These are phyloP conservation scores for Ligdia adustata DNA, from an alignment of 2,888 invertebrate species.

Conservation along the genomic window DNA sequence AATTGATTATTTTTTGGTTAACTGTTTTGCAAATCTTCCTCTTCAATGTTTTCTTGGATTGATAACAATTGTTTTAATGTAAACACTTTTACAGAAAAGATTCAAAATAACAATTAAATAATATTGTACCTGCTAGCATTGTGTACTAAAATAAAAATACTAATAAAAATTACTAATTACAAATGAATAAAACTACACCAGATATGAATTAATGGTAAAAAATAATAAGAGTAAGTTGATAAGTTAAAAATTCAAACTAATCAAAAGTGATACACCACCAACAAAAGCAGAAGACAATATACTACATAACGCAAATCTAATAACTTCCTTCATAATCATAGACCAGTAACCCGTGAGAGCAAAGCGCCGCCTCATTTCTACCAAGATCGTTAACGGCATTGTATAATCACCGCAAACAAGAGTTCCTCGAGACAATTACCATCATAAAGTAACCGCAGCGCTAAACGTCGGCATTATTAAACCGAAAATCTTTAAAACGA, in stretches of 20 bases:
- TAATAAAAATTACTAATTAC: neutral
- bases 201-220: neutral
- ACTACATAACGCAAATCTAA: neutral
- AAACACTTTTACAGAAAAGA: too few relatives aligned
- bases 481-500: conserved; percentile 35
- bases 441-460: conserved; percentile 35
- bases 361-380: conserved; percentile 16
- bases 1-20: conserved; percentile 15
- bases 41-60: neutral
- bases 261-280: neutral
- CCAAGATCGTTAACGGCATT: conserved; percentile 27
- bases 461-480: conserved; percentile 29
- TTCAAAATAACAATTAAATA: too few relatives aligned
- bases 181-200: neutral
- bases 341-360: conserved; percentile 19
- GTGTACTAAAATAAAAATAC: neutral
- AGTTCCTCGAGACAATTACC: conserved; percentile 36
- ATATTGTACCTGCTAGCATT: neutral
- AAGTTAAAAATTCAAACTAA: neutral
- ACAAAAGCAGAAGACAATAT: neutral
- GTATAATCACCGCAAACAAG: conserved; percentile 22
- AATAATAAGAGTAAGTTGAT: too few relatives aligned
- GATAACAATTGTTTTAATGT: too few relatives aligned
- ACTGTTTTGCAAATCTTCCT: conserved; percentile 1
- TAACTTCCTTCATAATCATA: conserved; percentile 9